phyloP scores from a whole-genome alignment of 1,140 invertebrate species.

The Atopsyche davidsoni region DNA sequence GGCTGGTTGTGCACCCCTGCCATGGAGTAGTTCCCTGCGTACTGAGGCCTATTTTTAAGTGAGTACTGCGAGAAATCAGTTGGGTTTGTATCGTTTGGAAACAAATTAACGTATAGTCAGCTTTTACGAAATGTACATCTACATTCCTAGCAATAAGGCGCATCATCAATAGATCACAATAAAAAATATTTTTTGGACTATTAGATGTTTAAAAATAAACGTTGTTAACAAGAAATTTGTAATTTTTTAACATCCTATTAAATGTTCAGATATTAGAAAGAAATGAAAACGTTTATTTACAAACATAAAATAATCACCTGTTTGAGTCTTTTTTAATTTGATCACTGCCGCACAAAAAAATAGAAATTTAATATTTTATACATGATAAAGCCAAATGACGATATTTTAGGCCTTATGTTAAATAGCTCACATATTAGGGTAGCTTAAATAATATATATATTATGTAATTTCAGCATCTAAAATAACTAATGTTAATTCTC shows the following conservation, averaged over 20 bases:
- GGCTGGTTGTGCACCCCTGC: conserved; percentile 10
- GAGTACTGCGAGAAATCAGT: conserved; percentile 25
- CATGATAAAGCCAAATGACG: background rate
- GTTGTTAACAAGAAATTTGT: conserved; percentile 2
- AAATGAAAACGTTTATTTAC: background rate
- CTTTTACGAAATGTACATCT: background rate
- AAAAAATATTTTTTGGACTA: background rate
- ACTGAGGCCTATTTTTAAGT: conserved; percentile 28
- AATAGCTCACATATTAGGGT: background rate
- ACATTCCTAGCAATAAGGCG: no score
- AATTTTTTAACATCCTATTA: background rate
- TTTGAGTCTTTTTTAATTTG: no score
- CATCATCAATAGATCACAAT: no score
- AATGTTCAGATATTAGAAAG: background rate
- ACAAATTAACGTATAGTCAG: conserved; percentile 17
- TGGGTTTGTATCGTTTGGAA: conserved; percentile 18
- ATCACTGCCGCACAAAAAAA: background rate
- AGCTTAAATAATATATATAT: background rate
- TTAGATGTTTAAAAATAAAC: background rate
- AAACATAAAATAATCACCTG: background rate
- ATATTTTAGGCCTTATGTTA: background rate
- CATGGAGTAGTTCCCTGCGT: conserved; percentile 15
- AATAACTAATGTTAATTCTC: background rate
- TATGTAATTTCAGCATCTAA: background rate
- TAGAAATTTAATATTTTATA: background rate